Evolutionary conservation across 2,113 vertebrate genomes (phyloP).

Genomic region (Indri indri): DNA sequence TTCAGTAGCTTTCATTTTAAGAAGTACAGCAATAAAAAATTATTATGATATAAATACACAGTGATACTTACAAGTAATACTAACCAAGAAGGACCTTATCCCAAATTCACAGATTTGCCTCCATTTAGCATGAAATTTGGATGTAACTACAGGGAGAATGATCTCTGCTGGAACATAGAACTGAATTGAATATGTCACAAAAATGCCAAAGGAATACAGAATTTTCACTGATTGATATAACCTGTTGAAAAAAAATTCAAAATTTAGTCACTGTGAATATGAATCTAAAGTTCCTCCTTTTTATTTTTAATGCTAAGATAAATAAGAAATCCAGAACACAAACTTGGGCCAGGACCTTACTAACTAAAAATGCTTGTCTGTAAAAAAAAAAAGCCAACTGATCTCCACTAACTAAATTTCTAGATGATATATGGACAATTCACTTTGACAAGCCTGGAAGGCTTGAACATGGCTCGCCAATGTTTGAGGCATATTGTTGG

Average conservation of each 20-base stretch:
- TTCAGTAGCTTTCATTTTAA: conserved; percentile 4
- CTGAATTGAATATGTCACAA: conserved; percentile 93
- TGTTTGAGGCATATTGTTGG: neutral
- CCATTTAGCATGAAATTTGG: conserved; percentile 85
- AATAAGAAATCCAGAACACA: neutral
- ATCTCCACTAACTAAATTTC: neutral
- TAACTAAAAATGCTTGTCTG: neutral
- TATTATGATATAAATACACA: neutral
- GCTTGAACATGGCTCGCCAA: neutral
- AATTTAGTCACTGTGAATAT: conserved; percentile 10
- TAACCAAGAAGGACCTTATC: conserved; percentile 85
- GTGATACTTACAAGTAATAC: conserved; percentile 90
- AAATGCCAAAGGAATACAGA: conserved; percentile 93
- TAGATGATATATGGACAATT: neutral
- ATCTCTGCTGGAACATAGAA: conserved; percentile 93
- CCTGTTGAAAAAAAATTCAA: conserved; percentile 82
- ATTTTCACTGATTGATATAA: conserved; percentile 92
- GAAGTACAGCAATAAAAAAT: conserved; percentile 25
- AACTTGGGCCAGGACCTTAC: neutral
- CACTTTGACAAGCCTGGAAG: neutral
- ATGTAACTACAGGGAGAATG: conserved; percentile 85
- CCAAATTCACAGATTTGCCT: conserved; percentile 84
- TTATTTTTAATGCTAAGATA: neutral
- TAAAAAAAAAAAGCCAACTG: neutral
- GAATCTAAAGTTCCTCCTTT: neutral